Evolutionary conservation across 2,888 invertebrate species (phyloP), one percentile per base, ranked within the genome.

Genomic region (Euproctis similis): DNA sequence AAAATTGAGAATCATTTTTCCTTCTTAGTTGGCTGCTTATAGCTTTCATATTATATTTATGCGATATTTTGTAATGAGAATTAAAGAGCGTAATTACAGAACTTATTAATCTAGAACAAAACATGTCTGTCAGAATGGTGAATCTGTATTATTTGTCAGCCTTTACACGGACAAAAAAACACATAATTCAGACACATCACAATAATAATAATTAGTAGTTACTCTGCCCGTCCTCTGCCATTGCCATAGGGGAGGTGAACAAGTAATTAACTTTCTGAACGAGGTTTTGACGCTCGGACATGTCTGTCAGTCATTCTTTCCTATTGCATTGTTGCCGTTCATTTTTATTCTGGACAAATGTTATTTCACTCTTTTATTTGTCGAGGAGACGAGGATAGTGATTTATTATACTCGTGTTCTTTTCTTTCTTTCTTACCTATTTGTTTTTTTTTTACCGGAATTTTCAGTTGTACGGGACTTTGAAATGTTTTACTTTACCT

Each of bases 241-340:
- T n/a, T n/a, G n/a, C n/a, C n/a, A n/a, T n/a, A n/a, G n/a, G n/a
- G n/a, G n/a, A n/a, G n/a, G n/a, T n/a, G n/a, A n/a, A n/a, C n/a
- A n/a, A 9, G 24, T 29, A 24, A 34, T 38, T 44, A 35, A 32
- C 30, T 42, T 41, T 36, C 34, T 34, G 12, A 42, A 34, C 26
- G 21, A 34, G 24, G 32, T 37, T 37, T 22, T 22, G 30, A 28
- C 28, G 8, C 12, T 32, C 38, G 16, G n/a, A n/a, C n/a, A n/a
- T n/a, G n/a, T n/a, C n/a, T n/a, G 19, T 31, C 24, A 14, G 19
- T 31, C 21, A 11, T 21, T 4, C 10, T 10, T 4, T 9, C 10
- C 10, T 10, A 1, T 1, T 21, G 10, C 10, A 21, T 4, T 21
- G 4, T 8, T 28, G 22, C 14, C 14, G 19, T 12, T 32, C 21